These are phyloP conservation scores for Brachylomia viminalis DNA, from an alignment of 2,888 invertebrate genomes.

Conservation along the genomic window DNA sequence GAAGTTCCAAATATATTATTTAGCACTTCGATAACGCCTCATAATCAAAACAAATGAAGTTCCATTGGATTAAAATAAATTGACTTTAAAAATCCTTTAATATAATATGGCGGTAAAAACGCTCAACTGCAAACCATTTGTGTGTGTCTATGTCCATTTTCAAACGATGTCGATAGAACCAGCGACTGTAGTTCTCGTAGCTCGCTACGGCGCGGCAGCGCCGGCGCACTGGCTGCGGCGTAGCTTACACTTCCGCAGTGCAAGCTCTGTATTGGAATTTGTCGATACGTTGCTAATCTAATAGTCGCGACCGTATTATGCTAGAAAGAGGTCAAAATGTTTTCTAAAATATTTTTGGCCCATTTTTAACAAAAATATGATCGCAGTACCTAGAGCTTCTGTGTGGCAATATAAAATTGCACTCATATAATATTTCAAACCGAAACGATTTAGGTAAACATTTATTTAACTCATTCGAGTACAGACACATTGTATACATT, in stretches of 20 bases:
- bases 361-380: not conserved
- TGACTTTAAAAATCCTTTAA: not conserved
- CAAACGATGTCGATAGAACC: not conserved
- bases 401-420: not conserved
- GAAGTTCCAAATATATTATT: not conserved
- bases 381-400: not conserved
- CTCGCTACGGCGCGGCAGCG: constrained; percentile 15
- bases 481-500: constrained; percentile 8
- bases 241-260: not conserved
- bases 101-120: not conserved
- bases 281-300: not conserved
- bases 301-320: not conserved
- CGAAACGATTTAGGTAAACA: not conserved
- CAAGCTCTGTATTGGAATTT: not conserved
- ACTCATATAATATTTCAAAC: not conserved
- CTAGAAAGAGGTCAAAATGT: not conserved
- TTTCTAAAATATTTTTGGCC: not conserved
- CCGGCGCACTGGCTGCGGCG: constrained; percentile 21
- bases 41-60: not conserved
- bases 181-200: not conserved
- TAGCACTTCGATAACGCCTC: no score
- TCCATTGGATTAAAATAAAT: not conserved
- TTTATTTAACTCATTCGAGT: constrained; percentile 6
- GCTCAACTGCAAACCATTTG: not conserved
- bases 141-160: not conserved